These are phyloP conservation scores for Acipenser transmontanus DNA, from an alignment of 2,797 vertebrate species.

Conservation along the genomic window DNA sequence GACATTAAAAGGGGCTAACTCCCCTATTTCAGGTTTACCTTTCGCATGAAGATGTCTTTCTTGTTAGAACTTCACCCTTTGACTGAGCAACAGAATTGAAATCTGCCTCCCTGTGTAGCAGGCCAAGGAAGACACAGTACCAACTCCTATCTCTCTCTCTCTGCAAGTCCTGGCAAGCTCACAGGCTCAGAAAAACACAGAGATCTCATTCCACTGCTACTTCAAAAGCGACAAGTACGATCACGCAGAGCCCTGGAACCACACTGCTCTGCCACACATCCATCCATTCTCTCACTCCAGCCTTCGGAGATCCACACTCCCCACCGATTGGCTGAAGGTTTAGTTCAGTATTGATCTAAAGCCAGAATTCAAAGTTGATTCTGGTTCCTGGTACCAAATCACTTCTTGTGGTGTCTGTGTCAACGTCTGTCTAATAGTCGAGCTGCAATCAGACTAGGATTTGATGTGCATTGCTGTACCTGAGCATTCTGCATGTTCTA, in stretches of 20 bases:
- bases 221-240: constrained; percentile 42
- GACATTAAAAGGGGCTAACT: too few species aligned
- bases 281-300: too few species aligned
- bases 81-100: neutral
- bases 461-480: too few species aligned
- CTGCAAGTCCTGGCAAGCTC: constrained; percentile 54
- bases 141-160: neutral
- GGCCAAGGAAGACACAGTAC: neutral
- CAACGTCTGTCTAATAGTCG: too few species aligned
- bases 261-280: constrained; percentile 23
- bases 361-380: too few species aligned
- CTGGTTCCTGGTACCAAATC: too few species aligned
- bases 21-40: neutral
- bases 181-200: constrained; percentile 12
- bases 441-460: too few species aligned
- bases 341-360: too few species aligned
- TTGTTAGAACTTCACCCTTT: neutral
- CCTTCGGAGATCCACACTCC: neutral
- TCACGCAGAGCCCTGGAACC: constrained; percentile 37
- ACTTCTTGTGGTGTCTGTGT: too few species aligned
- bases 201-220: constrained; percentile 54
- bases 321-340: neutral
- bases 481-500: too few species aligned
- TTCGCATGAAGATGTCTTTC: neutral
- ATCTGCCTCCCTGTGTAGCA: neutral